Evolutionary conservation across 2,113 vertebrate genomes (phyloP).

Genomic region (Picathartes gymnocephalus): DNA sequence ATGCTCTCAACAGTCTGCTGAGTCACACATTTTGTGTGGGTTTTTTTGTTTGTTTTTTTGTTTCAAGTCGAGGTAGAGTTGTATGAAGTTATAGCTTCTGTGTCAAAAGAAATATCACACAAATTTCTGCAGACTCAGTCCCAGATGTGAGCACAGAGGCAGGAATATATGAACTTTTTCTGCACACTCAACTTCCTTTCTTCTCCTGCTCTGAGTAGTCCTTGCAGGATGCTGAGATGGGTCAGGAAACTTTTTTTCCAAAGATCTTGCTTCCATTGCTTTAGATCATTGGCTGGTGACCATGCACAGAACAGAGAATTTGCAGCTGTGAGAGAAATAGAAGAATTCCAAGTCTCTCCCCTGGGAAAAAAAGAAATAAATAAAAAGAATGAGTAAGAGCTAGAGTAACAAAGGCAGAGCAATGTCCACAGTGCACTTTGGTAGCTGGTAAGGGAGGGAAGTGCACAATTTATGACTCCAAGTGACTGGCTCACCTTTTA

Average conservation of each 20-base stretch:
- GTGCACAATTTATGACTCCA: neutral
- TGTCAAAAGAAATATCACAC: neutral
- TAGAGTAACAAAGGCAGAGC: neutral
- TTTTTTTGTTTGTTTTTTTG: neutral
- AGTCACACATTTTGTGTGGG: neutral
- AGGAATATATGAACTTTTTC: neutral
- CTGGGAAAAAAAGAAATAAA: neutral
- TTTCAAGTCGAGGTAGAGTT: neutral
- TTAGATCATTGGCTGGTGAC: neutral
- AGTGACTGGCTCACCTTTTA: neutral
- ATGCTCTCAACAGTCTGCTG: neutral
- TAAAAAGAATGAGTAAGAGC: neutral
- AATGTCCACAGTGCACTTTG: neutral
- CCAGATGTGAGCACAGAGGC: neutral
- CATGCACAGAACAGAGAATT: neutral
- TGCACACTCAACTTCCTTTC: neutral
- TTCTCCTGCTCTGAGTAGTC: neutral
- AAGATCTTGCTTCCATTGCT: neutral
- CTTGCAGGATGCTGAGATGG: neutral
- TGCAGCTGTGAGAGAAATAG: neutral
- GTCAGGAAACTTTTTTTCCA: neutral
- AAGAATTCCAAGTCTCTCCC: neutral
- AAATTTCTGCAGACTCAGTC: neutral
- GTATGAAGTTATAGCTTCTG: neutral
- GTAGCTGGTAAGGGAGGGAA: neutral